A percentile compares a stretch with the other conserved stretches of the same genome.
Conservation (phyloP, 2,888 invertebrate species). For the Halictus ligatus region DNA sequence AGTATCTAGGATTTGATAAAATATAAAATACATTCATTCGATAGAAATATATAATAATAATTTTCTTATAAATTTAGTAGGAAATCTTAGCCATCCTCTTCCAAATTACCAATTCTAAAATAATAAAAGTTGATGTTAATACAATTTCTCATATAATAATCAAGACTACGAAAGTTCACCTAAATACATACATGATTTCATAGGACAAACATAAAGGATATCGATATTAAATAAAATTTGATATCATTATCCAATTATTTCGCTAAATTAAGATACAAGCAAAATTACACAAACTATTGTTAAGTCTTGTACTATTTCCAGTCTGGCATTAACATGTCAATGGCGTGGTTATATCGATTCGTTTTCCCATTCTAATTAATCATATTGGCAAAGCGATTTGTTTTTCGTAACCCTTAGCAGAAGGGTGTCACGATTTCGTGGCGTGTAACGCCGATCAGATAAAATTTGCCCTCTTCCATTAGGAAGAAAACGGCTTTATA, state of each 20-base stretch:
- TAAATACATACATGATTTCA: background rate
- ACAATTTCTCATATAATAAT: background rate
- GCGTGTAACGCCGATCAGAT: conserved; percentile 49
- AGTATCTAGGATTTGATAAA: background rate
- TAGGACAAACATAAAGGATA: background rate
- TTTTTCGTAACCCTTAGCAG: background rate
- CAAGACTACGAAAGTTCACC: background rate
- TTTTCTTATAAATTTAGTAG: background rate
- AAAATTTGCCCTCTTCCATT: conserved; percentile 19
- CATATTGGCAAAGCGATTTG: conserved; percentile 22
- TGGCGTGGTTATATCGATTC: background rate
- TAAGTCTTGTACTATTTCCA: background rate
- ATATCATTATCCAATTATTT: background rate
- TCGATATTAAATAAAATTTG: background rate
- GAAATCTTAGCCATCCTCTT: too few relatives aligned
- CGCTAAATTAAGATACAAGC: background rate
- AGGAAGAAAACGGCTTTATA: background rate
- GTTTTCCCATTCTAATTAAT: conserved; percentile 45
- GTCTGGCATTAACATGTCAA: background rate
- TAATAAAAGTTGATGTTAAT: too few relatives aligned
- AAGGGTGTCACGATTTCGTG: conserved; percentile 41
- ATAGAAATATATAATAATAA: too few relatives aligned
- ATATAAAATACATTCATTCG: background rate
- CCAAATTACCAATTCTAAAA: too few relatives aligned
- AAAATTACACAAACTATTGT: background rate